Base-by-base conservation (phyloP, 2,797 vertebrate genomes). In the Trachurus trachurus region DNA sequence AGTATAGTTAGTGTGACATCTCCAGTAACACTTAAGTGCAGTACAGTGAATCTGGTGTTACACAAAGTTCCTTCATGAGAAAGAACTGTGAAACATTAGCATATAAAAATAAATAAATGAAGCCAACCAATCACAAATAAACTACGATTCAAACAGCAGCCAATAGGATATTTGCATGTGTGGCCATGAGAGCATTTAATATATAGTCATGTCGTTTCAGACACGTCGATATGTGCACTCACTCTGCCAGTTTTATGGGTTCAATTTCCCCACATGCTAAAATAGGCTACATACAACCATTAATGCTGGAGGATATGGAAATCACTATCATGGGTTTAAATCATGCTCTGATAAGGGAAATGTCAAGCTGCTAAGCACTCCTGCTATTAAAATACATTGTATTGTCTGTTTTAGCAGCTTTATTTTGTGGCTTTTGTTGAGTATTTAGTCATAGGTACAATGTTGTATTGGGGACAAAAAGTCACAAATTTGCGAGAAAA, bases 101-200 rank as follows among this genome's bases (percentile, higher is more conserved):
- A 37, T 37, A 8, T 11, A 61, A 26, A 11, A 19, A 56, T 19
- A 74, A 11, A 70, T 19, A 74, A 15, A 70, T 17, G 12, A 66
- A 74, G 9, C 39, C 42, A 52, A 71, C 8, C 53, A 52, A 21
- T 31, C 5, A 22, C 16, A 49, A 22, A 31, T 50, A 26, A 53
- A 49, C 9, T 1, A 12, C 9, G 42, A 67, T 63, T 21, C 53
- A 56, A 9, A 19, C 19, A 42, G 31, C 58, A 67, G 57, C 15
- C 13, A 45, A 22, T 9, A 1, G 19, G 29, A 26, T 29, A 54
- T 54, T 54, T 54, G 15, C 21, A 57, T 6, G 4, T n/a, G 19
- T 44, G 54, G 31, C 22, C 13, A 13, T 53, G 7, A 22, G 31
- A 63, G n/a, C 40, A 19, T 62, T 17, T 58, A 53, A 59, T 67